phyloP scores from a whole-genome alignment of 2,113 vertebrate genomes.

The Lanius ludovicianus region DNA sequence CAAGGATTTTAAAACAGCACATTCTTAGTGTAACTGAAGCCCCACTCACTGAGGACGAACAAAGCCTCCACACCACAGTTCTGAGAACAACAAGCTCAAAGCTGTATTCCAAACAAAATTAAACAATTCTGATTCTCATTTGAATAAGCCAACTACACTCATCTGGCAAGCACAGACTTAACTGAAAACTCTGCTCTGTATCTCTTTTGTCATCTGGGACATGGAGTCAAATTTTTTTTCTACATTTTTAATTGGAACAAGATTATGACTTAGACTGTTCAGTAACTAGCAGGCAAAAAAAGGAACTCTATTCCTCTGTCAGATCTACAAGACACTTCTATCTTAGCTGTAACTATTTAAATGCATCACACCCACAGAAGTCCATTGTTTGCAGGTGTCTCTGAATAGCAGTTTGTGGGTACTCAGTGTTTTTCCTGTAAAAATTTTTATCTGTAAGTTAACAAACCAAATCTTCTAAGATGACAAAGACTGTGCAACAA shows the following conservation, averaged over 20 bases:
- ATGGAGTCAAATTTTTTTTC: neutral
- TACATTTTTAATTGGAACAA: neutral
- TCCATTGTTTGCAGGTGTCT: neutral
- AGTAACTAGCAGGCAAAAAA: neutral
- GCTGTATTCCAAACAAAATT: neutral
- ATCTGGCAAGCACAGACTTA: neutral
- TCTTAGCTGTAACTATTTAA: neutral
- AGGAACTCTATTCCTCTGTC: neutral
- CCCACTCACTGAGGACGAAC: neutral
- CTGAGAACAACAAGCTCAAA: neutral
- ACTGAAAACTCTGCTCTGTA: neutral
- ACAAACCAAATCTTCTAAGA: neutral
- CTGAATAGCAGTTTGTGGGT: neutral
- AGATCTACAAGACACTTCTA: neutral
- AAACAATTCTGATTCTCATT: neutral
- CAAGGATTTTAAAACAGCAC: neutral
- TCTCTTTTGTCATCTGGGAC: neutral
- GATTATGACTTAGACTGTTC: neutral
- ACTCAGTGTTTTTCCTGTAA: neutral
- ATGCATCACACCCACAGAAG: neutral
- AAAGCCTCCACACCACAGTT: neutral
- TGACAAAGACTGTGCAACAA: neutral
- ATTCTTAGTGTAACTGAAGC: constrained; percentile 1
- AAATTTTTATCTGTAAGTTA: neutral
- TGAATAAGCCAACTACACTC: neutral